Conservation (phyloP, 2,797 vertebrate genomes). For the Tamandua tetradactyla region DNA sequence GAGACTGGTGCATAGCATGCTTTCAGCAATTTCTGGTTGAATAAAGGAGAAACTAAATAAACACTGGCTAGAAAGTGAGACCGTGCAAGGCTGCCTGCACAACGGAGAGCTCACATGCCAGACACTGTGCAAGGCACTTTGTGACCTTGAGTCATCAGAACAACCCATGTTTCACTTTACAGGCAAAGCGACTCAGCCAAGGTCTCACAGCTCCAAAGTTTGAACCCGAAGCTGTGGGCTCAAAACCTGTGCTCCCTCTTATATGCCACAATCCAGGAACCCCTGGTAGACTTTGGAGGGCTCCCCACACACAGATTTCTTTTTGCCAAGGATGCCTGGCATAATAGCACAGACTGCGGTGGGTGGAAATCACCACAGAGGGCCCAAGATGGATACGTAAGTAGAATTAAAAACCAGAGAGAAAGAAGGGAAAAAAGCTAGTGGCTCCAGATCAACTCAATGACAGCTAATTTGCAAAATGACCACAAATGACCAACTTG, state of each 20-base stretch:
- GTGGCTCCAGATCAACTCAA: accelerated
- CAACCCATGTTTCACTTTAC: accelerated
- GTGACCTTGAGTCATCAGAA: accelerated
- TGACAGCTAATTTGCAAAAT: background rate
- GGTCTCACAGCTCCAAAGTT: background rate
- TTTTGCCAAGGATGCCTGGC: background rate
- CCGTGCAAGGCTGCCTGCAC: background rate
- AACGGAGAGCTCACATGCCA: accelerated
- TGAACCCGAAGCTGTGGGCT: background rate
- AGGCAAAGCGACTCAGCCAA: background rate
- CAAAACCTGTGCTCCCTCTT: background rate
- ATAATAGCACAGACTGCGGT: accelerated
- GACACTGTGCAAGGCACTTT: accelerated
- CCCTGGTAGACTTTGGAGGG: accelerated
- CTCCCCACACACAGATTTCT: accelerated
- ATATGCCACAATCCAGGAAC: background rate
- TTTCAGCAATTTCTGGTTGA: background rate
- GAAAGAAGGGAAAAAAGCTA: background rate
- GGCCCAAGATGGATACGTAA: accelerated
- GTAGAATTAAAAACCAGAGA: too few relatives aligned
- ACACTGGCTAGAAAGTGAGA: background rate
- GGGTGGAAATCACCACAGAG: accelerated
- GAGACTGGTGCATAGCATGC: background rate
- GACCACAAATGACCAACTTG: background rate
- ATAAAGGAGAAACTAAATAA: background rate